Percentiles rank a stretch among this genome's conserved stretches.
Evolutionary conservation across 2,113 vertebrate species (phyloP).

Genomic region (Notechis scutatus): DNA sequence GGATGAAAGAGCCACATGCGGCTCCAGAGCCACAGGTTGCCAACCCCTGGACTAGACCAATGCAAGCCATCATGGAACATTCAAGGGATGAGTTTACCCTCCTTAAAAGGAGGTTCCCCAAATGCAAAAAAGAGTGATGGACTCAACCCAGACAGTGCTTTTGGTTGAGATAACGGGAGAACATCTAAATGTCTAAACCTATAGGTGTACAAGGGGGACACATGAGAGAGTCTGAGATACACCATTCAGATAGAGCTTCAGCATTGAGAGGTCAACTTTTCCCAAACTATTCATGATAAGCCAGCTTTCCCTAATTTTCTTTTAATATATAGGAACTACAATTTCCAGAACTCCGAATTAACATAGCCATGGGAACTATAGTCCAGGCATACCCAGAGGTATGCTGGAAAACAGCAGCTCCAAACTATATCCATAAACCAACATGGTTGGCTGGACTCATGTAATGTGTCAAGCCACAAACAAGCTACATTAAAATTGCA

Average conservation of each 20-base stretch:
- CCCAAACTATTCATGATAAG: not conserved
- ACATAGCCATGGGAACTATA: not conserved
- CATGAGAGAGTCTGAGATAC: too few species aligned
- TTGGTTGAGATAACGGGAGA: not conserved
- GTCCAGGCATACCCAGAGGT: not conserved
- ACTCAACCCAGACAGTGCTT: not conserved
- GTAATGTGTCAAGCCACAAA: not conserved
- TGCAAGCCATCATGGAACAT: not conserved
- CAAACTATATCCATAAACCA: not conserved
- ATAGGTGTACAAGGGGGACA: not conserved
- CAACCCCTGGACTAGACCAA: not conserved
- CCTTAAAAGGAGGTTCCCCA: not conserved
- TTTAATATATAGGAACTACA: not conserved
- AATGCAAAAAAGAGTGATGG: not conserved
- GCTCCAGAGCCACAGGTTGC: too few species aligned
- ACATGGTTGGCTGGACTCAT: not conserved
- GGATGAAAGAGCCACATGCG: too few species aligned
- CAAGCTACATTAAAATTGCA: not conserved
- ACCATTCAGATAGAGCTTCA: too few species aligned
- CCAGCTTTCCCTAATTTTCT: not conserved
- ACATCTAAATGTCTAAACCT: not conserved
- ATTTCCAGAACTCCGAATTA: not conserved
- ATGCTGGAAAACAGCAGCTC: not conserved
- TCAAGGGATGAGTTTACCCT: not conserved
- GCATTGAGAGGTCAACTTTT: not conserved